A percentile compares a stretch with the other conserved stretches of the same genome.
Conservation (phyloP, 2,113 vertebrate species). For the Zapornia atra region DNA sequence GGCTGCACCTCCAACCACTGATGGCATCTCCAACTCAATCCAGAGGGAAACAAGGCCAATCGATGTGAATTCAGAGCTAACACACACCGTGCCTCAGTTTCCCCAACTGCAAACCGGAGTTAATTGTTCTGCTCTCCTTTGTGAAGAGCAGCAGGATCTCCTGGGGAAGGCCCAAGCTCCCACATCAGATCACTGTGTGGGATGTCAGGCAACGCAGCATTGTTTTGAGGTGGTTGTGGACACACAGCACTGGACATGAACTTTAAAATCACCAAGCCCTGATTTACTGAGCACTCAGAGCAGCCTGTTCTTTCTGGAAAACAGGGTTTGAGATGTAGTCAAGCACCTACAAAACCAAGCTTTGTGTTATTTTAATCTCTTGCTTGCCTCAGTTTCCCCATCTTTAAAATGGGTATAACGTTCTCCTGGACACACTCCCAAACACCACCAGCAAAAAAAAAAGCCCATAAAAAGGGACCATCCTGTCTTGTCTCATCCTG, state of each 20-base stretch:
- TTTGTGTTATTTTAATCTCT: not conserved
- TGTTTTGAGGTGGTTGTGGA: not conserved
- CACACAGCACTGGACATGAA: not conserved
- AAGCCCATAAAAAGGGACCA: not conserved
- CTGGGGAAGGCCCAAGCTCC: not conserved
- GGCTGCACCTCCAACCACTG: not conserved
- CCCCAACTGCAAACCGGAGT: not conserved
- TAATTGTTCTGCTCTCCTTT: not conserved
- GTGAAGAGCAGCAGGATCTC: not conserved
- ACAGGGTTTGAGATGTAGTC: not conserved
- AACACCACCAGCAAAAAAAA: not conserved
- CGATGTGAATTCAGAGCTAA: not conserved
- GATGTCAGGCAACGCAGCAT: not conserved
- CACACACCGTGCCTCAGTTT: rapidly evolving
- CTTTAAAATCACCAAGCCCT: not conserved
- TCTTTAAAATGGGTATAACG: not conserved
- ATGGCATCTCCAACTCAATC: not conserved
- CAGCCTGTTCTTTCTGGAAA: not conserved
- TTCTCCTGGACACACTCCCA: not conserved
- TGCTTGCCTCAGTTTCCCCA: not conserved
- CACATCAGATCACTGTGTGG: rapidly evolving
- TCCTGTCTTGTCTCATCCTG: rapidly evolving
- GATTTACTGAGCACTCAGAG: conserved; percentile 27
- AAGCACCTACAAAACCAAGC: not conserved
- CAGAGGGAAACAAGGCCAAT: rapidly evolving